Evolutionary conservation across 2,888 invertebrate genomes (phyloP).

Genomic region (Brachynemurus nebulosus): DNA sequence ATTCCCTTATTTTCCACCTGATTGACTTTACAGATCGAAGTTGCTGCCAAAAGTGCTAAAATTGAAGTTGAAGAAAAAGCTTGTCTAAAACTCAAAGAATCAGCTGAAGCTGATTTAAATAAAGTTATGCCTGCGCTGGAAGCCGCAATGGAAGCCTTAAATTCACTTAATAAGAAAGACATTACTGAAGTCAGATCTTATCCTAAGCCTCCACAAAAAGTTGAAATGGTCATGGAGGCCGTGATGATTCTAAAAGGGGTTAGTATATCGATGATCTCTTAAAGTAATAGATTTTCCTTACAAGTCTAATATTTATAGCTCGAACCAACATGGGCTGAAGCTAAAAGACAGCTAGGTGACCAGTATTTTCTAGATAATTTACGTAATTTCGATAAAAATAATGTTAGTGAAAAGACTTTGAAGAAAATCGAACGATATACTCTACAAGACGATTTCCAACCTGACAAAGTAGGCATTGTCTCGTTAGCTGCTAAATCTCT

Average conservation of each 20-base stretch:
- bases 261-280: conserved; percentile 23
- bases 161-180: conserved; percentile 72
- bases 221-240: conserved; percentile 82
- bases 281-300: conserved; percentile 5
- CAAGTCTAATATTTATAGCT: conserved; percentile 28
- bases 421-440: conserved; percentile 71
- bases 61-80: conserved; percentile 69
- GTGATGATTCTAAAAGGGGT: conserved; percentile 66
- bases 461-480: conserved; percentile 73
- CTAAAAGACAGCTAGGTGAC: conserved; percentile 74
- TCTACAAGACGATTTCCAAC: conserved; percentile 69
- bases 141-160: conserved; percentile 66
- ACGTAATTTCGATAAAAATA: conserved; percentile 77
- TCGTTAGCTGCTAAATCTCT: conserved; percentile 77
- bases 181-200: conserved; percentile 85
- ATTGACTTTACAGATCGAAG: conserved; percentile 40
- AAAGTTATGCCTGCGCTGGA: conserved; percentile 78
- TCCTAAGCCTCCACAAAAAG: conserved; percentile 71
- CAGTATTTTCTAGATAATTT: conserved; percentile 64
- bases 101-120: conserved; percentile 70
- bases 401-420: conserved; percentile 67
- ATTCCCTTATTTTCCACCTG: background rate
- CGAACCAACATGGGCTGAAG: conserved; percentile 77
- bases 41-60: conserved; percentile 54
- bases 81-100: conserved; percentile 67